Evolutionary conservation across 35 echinoderm and acorn worm species (phyloP), one percentile per base, ranked within the genome.

Genomic region (Stichopus chloronotus): DNA sequence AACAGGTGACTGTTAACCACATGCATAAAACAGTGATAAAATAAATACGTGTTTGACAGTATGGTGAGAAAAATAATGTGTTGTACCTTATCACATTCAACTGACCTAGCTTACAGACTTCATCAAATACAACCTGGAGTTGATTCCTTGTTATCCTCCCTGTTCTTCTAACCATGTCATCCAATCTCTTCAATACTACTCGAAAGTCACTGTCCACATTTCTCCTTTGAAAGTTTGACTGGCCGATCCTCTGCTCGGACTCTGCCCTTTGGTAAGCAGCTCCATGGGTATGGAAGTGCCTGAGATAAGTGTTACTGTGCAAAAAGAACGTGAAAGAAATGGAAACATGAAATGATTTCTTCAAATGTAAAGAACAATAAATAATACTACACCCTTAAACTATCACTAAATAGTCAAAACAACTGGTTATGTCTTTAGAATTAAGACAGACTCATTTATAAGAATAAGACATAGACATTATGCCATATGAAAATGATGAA

Each of bases 111-210:
- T 95, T 95, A 78, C 91, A 95, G 80, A 95, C 92, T 93, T 95
- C 94, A 93, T 95, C 94, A 61, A 95, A 93, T 52, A 95, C 94
- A n/a, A 95, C 14, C 22, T 93, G 59, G 5, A 95, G 92, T 78
- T 95, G 94, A 16, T 93, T 93, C 92, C 92, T 95, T 11, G 94
- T 95, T 54, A 95, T 95, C 9, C 94, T 92, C 43, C 94, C 94
- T 53, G 94, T 95, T 63, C 94, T 56, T 14, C 86, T 87, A 14
- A 93, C 94, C 94, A 95, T 95, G 59, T 95, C 94, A 76, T 95
- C 94, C 17, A 95, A 65, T 76, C 92, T 93, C 25, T 88, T 93
- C 60, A 95, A 88, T 11, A 95, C 94, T 4, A 90, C 55, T 58
- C 94, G 56, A 63, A 95, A 95, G 56, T 95, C 94, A 84, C 74